Evolutionary conservation across 1,140 invertebrate species (phyloP), one percentile per base, ranked within the genome.

Genomic region (Calephelis nemesis): DNA sequence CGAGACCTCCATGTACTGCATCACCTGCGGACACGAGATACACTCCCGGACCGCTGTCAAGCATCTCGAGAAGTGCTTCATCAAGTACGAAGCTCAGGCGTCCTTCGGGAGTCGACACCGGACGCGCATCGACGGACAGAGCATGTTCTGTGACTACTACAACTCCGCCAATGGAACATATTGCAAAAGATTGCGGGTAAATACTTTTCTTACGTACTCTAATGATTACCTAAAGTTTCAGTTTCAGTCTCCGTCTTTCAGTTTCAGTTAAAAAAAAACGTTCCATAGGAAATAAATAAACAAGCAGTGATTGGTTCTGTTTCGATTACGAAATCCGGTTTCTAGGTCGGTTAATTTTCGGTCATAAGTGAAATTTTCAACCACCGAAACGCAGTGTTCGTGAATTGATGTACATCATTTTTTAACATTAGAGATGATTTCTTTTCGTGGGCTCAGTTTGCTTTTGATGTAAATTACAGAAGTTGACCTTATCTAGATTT

Each of bases 91-190:
- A 86, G 98, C 97, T 62, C 98, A 99, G 91, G 97, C 98, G 4
- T 98, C 98, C 0, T 99, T 99, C 90, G 98, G 98, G 12, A 98
- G 97, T 12, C 95, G 97, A 60, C 98, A 97, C 78, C 97, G 98
- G 83, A 99, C 98, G 0, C 94, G 96, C 60, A 98, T 99, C 74
- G 98, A 99, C 89, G 97, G 97, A 12, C 95, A 97, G 90, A 96
- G 97, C 81, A 98, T 99, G 96, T 99, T 99, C 87, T 99, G 99
- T 88, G 98, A 99, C 83, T 98, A 96, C 87, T 99, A 96, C 85
- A 99, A 99, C 92, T 94, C 96, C 5, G 92, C 94, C 3, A 98
- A 96, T 81, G 94, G 95, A 65, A 99, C 98, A 0, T 99, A 99
- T 83, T 99, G 98, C 90, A 99, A 99, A 91, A 91, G 98, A 62